Conservation (phyloP, 2,797 vertebrate species). For the Eulemur coronatus region DNA sequence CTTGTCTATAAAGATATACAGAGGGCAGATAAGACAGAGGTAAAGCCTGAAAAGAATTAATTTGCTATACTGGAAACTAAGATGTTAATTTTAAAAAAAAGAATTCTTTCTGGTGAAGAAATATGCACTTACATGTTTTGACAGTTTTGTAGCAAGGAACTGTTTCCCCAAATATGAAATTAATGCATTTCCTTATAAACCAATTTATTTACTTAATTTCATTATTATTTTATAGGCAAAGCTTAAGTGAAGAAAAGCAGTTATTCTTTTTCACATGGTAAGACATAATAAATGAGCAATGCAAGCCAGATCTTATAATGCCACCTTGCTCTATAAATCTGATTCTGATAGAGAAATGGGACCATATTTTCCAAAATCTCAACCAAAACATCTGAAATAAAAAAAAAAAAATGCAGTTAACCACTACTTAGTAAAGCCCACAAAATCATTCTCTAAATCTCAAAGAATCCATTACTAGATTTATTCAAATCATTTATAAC, state of each 20-base stretch:
- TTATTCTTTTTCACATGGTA: constrained; percentile 3
- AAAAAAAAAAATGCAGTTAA: not conserved
- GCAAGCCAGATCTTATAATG: not conserved
- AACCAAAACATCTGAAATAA: not conserved
- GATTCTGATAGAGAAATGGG: constrained; percentile 40
- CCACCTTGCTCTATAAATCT: constrained; percentile 14
- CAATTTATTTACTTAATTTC: not conserved
- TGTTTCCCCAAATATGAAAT: constrained; percentile 34
- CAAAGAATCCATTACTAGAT: constrained; percentile 1
- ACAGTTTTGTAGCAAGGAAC: not conserved
- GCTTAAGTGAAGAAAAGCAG: not conserved
- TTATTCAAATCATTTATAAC: not conserved
- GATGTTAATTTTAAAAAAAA: not conserved
- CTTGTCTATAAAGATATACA: constrained; percentile 18
- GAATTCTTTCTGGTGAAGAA: not conserved
- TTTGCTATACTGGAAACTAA: not conserved
- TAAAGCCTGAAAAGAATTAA: constrained; percentile 28
- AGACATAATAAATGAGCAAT: constrained; percentile 22
- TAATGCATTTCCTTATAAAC: not conserved
- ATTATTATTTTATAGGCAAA: constrained; percentile 17
- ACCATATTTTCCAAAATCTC: constrained; percentile 34
- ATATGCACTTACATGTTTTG: constrained; percentile 1
- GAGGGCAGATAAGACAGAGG: not conserved
- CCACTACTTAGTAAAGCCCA: constrained; percentile 1
- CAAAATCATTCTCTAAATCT: constrained; percentile 37